Base-by-base conservation (phyloP, 2,888 invertebrate species). In the Eupithecia dodoneata region DNA sequence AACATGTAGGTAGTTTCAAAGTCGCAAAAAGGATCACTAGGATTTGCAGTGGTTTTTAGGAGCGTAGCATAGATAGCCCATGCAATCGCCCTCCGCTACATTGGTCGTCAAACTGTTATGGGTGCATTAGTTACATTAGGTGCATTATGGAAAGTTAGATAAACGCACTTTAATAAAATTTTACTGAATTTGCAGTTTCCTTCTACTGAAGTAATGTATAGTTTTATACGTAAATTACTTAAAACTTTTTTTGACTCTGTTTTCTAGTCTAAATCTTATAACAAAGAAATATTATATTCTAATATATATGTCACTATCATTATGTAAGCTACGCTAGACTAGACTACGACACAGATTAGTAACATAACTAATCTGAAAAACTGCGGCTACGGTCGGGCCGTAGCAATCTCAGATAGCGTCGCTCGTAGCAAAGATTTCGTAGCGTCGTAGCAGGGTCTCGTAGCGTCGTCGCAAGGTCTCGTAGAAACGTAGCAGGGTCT, bases 401-500 rank as follows among this genome's bases (percentile, higher is more conserved):
- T 52, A 52, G 52, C 52, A 15, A 15, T 30, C 30, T 30, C 30
- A 30, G 30, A 30, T 30, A 30, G 30, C 30, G 30, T 30, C 30
- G 30, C 30, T 30, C 1, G 30, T 30, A 30, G 30, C 3, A 44
- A 44, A 15, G n/a, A 44, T n/a, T n/a, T 13, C 55, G 10, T 55
- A 10, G 59, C 59, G 59, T 59, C 55, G 2, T 13, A 12, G 42
- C 2, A 70, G 49, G 7, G n/a, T n/a, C 55, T 13, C 55, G 10
- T 55, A 10, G 59, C 59, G 59, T 59, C 55, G 2, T 13, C 49
- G 42, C 2, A 70, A 70, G 30, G 12, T 47, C 49, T 49, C 30
- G 30, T 71, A 47, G 49, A 30, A 9, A 52, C 71, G 30, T 71
- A 71, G n/a, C 42, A 66, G 30, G 30, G 63, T 42, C 41, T 66